These are phyloP conservation scores for Drosophila busckii DNA, from an alignment of 1,140 invertebrate species.

Conservation along the genomic window DNA sequence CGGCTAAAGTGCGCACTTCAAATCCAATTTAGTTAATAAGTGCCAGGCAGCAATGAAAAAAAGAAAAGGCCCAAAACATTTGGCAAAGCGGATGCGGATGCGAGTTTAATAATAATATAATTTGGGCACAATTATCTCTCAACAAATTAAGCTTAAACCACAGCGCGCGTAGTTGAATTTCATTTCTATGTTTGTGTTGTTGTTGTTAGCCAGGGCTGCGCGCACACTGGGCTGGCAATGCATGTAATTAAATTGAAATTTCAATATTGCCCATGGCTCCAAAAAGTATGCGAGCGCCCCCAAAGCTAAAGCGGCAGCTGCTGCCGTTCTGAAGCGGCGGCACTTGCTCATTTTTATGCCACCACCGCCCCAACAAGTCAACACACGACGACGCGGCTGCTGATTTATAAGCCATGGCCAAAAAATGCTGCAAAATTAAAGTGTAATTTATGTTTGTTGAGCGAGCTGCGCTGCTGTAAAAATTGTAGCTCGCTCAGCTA, in stretches of 20 bases:
- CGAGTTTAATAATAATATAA: constrained; percentile 75
- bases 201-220: constrained; percentile 44
- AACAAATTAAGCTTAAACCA: constrained; percentile 72
- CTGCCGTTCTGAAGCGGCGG: constrained; percentile 33
- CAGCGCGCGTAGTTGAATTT: constrained; percentile 49
- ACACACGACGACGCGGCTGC: too few species aligned
- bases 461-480: too few species aligned
- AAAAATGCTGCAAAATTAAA: constrained; percentile 77
- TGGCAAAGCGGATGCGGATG: too few species aligned
- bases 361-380: constrained; percentile 8
- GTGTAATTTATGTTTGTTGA: constrained; percentile 63
- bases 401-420: constrained; percentile 75
- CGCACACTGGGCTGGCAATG: constrained; percentile 44
- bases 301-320: constrained; percentile 13
- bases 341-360: constrained; percentile 37
- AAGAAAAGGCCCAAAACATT: constrained; percentile 22
- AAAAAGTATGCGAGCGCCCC: constrained; percentile 2
- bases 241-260: constrained; percentile 76
- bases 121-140: constrained; percentile 72
- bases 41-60: constrained; percentile 18
- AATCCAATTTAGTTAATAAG: constrained; percentile 75
- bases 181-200: constrained; percentile 9
- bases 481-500: too few species aligned
- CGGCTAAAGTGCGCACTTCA: constrained; percentile 42
- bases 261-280: constrained; percentile 65